Evolutionary conservation across 2,113 vertebrate genomes (phyloP), one percentile per base, ranked within the genome.

Genomic region (Potamarius usumacintae): DNA sequence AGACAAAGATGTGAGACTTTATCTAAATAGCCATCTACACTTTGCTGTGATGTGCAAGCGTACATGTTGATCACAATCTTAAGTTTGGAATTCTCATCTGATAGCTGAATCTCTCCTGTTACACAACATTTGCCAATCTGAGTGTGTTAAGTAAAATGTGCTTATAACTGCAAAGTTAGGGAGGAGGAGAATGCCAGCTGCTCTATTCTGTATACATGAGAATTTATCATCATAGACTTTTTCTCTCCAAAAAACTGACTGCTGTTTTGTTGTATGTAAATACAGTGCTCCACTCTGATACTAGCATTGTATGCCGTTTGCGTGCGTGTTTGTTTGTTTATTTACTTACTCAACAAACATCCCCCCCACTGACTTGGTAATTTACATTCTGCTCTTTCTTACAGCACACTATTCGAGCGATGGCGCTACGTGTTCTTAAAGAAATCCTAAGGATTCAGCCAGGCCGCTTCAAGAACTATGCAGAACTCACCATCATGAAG

Each of bases 401-500:
- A 9, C 89, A 99, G 98, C 96, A 99, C 93, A 97, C 97, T 0
- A 98, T 99, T 93, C 95, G 98, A 91, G 97, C 98, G 0, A 90
- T 99, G 92, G 98, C 98, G 0, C 90, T 99, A 89, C 94, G 97
- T 22, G 97, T 99, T n/a, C 93, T 99, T 69, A 95, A 98, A 82
- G 98, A 99, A 91, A 99, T 99, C 87, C 94, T 99, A n/a, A 95
- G 96, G 93, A 99, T 98, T 92, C 98, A 99, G 92, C 98, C 98
- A 0, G 97, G 96, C 1, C 96, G 98, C 88, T 99, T 99, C 91
- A 99, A 99, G 92, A 99, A 99, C 94, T 99, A 99, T 0, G 98
- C 98, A 0, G 98, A 99, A 91, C 85, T 99, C 77, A 99, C 98
- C 15, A 99, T 99, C 94, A 99, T 99, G 98, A 99, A 99, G 95